phyloP scores from a whole-genome alignment of 1,140 invertebrate species.

The Brachionus calyciflorus region DNA sequence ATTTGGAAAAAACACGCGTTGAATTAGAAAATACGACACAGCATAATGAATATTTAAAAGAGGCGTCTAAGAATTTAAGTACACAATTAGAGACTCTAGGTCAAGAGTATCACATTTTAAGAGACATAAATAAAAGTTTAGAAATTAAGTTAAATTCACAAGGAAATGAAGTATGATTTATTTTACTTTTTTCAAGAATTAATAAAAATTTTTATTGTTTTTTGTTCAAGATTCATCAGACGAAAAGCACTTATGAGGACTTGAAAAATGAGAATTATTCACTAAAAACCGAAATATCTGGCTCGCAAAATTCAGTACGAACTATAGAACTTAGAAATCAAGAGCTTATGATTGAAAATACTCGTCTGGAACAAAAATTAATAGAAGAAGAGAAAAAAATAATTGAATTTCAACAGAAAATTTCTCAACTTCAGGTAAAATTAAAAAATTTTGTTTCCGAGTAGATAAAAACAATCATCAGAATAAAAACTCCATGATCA shows the following conservation, averaged over 20 bases:
- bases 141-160: constrained; percentile 10
- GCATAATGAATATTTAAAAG: constrained; percentile 29
- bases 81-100: background rate
- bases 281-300: background rate
- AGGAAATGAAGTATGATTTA: constrained; percentile 2
- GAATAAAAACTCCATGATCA: no score
- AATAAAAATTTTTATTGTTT: background rate
- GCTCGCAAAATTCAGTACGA: constrained; percentile 14
- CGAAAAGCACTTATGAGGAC: background rate
- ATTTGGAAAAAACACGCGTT: background rate
- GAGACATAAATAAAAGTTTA: constrained; percentile 27
- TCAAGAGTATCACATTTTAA: constrained; percentile 10
- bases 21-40: constrained; percentile 1
- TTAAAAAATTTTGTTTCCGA: constrained; percentile 8
- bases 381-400: background rate
- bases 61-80: background rate
- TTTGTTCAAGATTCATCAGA: background rate
- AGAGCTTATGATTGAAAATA: constrained; percentile 23
- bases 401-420: background rate
- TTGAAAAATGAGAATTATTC: constrained; percentile 32
- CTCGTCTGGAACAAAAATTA: background rate
- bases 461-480: no score
- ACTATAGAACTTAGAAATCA: constrained; percentile 14
- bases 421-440: constrained; percentile 10
- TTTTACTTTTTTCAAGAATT: background rate